Evolutionary conservation across 2,797 vertebrate genomes (phyloP), one percentile per base, ranked within the genome.

Genomic region (Heliangelus exortis): DNA sequence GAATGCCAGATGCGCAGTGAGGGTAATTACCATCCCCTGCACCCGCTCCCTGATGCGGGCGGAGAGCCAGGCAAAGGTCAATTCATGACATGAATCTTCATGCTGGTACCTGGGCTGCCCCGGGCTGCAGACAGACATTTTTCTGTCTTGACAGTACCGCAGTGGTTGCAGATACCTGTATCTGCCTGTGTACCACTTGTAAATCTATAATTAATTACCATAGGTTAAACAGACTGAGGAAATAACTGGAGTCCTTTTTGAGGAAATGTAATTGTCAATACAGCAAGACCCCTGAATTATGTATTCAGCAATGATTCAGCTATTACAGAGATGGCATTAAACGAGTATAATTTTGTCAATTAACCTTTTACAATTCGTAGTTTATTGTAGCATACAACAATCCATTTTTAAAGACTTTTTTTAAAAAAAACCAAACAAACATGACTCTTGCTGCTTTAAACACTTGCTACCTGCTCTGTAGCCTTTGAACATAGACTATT

Each of bases 291-390:
- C 92, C 75, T 82, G 92, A 84, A 94, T 96, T 90, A 96, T 28
- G 45, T 80, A 96, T 95, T 90, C 88, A 71, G 89, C 82, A 59
- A 75, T 79, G 92, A 95, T 93, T 93, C 13, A 5, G 89, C 95
- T 91, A 31, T 66, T 90, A 67, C 92, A 84, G 41, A 92, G 92
- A 93, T 91, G 83, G 94, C 6, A 1, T 90, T 93, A 96, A 96
- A 97, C 31, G 91, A 97, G 97, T 96, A 97, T 96, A 95, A 96
- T 97, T 98, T 98, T 96, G 95, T 97, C 98, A 97, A 97, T 98
- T 98, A 98, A 97, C 97, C 96, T 98, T 97, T 95, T 90, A 92
- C 93, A 93, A 92, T 96, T 96, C 92, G 68, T 84, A 78, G 96
- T 96, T 97, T 96, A 97, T 97, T 96, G 97, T 86, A 93, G 88